These are phyloP conservation scores for Amblyteles armatorius DNA, from an alignment of 2,888 invertebrate species.

Conservation along the genomic window DNA sequence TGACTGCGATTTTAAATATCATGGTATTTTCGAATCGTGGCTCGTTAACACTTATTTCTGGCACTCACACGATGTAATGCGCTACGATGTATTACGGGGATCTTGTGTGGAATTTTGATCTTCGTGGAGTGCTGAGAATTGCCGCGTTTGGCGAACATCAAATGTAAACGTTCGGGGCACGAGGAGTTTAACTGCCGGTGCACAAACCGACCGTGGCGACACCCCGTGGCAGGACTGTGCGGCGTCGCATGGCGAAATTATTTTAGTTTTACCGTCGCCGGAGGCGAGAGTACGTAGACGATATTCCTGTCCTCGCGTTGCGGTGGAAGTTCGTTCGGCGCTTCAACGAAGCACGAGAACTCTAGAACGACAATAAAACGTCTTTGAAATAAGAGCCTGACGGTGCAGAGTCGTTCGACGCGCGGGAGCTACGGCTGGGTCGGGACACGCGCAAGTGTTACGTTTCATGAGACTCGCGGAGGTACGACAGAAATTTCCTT, in stretches of 20 bases:
- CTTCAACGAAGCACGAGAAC: constrained; percentile 59
- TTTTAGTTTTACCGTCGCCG: constrained; percentile 58
- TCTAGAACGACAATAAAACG: constrained; percentile 75
- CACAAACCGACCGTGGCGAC: constrained; percentile 28
- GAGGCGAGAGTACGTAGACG: constrained; percentile 16
- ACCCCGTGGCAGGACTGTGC: constrained; percentile 12
- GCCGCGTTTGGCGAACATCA: not conserved
- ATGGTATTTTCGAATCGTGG: no score
- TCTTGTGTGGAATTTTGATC: not conserved
- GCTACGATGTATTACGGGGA: no score
- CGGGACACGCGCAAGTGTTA: not conserved
- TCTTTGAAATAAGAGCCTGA: constrained; percentile 73
- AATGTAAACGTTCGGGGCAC: not conserved
- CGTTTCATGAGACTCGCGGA: not conserved
- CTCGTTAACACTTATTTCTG: no score
- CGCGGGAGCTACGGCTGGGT: constrained; percentile 10
- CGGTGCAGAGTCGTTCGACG: constrained; percentile 54
- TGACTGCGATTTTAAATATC: no score
- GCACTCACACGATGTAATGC: no score
- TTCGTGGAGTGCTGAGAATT: not conserved
- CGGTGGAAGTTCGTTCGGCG: constrained; percentile 39
- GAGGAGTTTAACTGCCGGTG: constrained; percentile 48
- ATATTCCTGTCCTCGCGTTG: constrained; percentile 38
- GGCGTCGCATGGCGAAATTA: constrained; percentile 47
- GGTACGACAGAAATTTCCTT: not conserved